Evolutionary conservation across 2,113 vertebrate genomes (phyloP).

Genomic region (Pangasianodon gigas): DNA sequence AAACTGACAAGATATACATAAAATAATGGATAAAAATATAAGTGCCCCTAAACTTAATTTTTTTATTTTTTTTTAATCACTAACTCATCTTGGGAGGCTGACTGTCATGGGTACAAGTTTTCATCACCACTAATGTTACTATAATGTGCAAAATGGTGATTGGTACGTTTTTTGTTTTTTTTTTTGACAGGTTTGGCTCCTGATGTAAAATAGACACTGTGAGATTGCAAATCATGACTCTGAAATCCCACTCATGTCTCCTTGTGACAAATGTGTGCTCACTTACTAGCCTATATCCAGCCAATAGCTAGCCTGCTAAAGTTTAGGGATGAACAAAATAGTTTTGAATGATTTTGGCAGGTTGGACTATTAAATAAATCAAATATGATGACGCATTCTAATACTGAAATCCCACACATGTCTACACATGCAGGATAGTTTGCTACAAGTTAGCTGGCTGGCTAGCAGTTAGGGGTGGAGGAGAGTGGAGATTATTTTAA

Average conservation of each 20-base stretch:
- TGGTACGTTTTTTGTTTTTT: not conserved
- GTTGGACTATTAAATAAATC: not conserved
- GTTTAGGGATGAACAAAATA: not conserved
- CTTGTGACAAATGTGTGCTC: not conserved
- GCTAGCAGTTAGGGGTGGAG: not conserved
- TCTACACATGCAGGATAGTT: not conserved
- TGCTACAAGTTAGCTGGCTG: not conserved
- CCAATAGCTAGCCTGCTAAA: not conserved
- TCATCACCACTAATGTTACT: not conserved
- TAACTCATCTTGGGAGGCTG: no score
- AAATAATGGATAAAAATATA: not conserved
- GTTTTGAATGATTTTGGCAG: not conserved
- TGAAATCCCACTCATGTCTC: no score
- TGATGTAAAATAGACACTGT: no score
- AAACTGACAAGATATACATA: not conserved
- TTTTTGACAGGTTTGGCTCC: no score
- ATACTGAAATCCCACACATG: no score
- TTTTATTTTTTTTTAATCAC: not conserved
- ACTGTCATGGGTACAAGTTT: no score
- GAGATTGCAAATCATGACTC: not conserved
- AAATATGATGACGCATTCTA: no score
- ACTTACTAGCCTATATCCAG: not conserved
- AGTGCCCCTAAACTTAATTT: not conserved
- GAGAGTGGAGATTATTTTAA: not conserved
- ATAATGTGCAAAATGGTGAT: not conserved